Evolutionary conservation across 2,113 vertebrate species (phyloP), one percentile per base, ranked within the genome.

Genomic region (Nanorana parkeri): DNA sequence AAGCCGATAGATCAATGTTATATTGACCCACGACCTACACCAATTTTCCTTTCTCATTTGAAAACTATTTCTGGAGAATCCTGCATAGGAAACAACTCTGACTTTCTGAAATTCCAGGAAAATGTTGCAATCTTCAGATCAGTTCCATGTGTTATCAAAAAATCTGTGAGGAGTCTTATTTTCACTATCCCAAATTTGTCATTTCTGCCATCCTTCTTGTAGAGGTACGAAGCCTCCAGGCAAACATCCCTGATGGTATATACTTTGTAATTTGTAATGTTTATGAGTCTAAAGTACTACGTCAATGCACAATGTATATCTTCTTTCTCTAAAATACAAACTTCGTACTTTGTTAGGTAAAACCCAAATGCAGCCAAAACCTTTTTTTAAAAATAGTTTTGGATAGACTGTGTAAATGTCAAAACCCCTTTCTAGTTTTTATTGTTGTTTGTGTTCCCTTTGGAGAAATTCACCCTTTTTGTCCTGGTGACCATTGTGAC

Each of bases 41-140:
- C 23, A 20, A 23, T 21, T 65, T n/a, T 10, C 41, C 19, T 41
- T 13, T 47, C 32, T 69, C 78, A 69, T 80, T 36, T 61, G 52
- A 20, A 52, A 80, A 69, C 54, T 69, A 80, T 80, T 80, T 61
- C 54, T 80, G 54, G 29, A 55, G 41, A 20, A 64, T 63, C 56
- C 29, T 61, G 0, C 72, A 23, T 21, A 64, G 74, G 21, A 77
- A 65, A 78, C 3, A 23, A 20, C 26, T 23, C 21, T 4, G 4
- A 41, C 17, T 60, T 36, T 69, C 21, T 47, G 3, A 24, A 69
- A 61, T 69, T 60, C 78, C 55, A 26, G 29, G 66, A 67, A 80
- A 66, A 80, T 80, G 78, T 80, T 69, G 78, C 54, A 80, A 80
- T 68, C 66, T 24, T 0, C 78, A 61, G n/a, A 68, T 80, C 54